Evolutionary conservation across 30 jellyfish, hydroid and myxozoan genomes (phyloP), one percentile per base, ranked within the genome.

Genomic region (Hydra vulgaris): DNA sequence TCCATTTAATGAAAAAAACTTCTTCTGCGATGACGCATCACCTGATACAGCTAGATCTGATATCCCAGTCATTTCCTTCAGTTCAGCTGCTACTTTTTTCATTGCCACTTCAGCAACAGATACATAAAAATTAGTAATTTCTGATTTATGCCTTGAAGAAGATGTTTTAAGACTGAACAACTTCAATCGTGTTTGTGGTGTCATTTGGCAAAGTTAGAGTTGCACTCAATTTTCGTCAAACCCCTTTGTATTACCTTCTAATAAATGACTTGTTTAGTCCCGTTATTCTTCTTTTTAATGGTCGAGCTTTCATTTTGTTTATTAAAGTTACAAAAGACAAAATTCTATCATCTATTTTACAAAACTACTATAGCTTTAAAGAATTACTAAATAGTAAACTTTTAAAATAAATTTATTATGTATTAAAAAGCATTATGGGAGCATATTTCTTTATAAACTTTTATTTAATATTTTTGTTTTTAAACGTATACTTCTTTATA

Each of bases 31-130:
- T n/a, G n/a, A n/a, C n/a, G n/a, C n/a, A n/a, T n/a, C n/a, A n/a
- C 71, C 71, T n/a, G 71, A 56, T 15, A 56, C 71, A 56, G 18
- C 17, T 56, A 56, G 18, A n/a, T n/a, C n/a, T n/a, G 71, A 56
- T 56, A n/a, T n/a, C 71, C 71, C 71, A 17, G 71, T 56, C 71
- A n/a, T 56, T n/a, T 56, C 71, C 71, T n/a, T 56, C n/a, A n/a
- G n/a, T n/a, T n/a, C n/a, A n/a, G n/a, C n/a, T n/a, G n/a, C n/a
- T n/a, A n/a, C n/a, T n/a, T 56, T 56, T 56, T 56, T 56, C 71
- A 56, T n/a, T 56, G 71, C 17, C 17, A 15, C 71, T 15, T 56
- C 71, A 56, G 71, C 71, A 56, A 56, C 71, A 56, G 71, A 56
- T 15, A 56, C n/a, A 56, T n/a, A 56, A n/a, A 17, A 15, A 15